These are phyloP conservation scores for Herminia tarsipennalis DNA, from an alignment of 2,888 invertebrate species.

Conservation along the genomic window DNA sequence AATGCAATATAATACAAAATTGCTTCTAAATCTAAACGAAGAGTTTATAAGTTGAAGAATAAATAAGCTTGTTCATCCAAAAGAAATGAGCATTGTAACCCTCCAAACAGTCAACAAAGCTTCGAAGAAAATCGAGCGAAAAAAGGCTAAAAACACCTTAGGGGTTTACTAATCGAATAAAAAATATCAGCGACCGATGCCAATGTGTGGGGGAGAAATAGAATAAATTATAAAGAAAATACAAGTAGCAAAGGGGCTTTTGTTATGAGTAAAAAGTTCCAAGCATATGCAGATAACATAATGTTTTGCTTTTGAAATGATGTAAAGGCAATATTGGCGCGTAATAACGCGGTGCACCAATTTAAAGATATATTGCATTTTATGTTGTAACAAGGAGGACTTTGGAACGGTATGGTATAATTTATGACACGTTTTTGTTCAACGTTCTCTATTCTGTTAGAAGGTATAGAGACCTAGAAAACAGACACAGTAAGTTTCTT, in stretches of 20 bases:
- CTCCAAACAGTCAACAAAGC: conserved; percentile 85
- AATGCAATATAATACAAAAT: too few species aligned
- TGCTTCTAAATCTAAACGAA: conserved; percentile 4
- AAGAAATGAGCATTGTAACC: conserved; percentile 83
- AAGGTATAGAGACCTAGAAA: too few species aligned
- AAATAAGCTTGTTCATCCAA: conserved; percentile 82
- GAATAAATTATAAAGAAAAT: conserved; percentile 86
- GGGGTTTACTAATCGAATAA: conserved; percentile 87
- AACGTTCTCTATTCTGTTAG: too few species aligned
- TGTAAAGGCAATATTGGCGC: conserved; percentile 59
- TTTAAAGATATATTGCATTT: conserved; percentile 35
- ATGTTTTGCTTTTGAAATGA: conserved; percentile 66
- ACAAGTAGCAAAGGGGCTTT: conserved; percentile 80
- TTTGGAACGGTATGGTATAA: too few species aligned
- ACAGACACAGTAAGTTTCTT: too few species aligned
- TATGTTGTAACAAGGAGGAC: conserved; percentile 24
- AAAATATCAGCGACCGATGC: conserved; percentile 86
- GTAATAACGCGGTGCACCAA: conserved; percentile 50
- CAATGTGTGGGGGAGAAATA: conserved; percentile 83
- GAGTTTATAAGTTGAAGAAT: conserved; percentile 56
- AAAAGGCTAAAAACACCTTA: conserved; percentile 87
- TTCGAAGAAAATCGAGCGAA: conserved; percentile 86
- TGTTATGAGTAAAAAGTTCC: conserved; percentile 78
- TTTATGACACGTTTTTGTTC: too few species aligned
- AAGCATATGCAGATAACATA: conserved; percentile 76